A percentile compares a stretch with the other conserved stretches of the same genome.
phyloP scores from a whole-genome alignment of 2,888 invertebrate genomes.

The Hirtodrosophila trivittata region DNA sequence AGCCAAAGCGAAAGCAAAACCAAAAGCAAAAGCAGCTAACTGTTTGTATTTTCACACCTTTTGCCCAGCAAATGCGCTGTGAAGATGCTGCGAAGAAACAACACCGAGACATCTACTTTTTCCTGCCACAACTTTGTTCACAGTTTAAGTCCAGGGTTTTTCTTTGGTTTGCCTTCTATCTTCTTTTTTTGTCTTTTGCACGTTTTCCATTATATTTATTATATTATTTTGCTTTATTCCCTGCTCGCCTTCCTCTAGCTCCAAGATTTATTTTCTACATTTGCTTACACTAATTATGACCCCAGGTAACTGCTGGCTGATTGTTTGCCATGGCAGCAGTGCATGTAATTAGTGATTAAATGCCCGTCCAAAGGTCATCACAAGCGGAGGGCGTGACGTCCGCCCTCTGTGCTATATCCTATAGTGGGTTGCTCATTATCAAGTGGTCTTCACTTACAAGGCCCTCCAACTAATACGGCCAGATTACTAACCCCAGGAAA shows the following conservation, averaged over 20 bases:
- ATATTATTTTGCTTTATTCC: constrained; percentile 12
- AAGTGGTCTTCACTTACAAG: constrained; percentile 60
- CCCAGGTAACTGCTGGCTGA: constrained; percentile 66
- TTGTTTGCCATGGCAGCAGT: constrained; percentile 63
- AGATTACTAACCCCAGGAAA: not conserved
- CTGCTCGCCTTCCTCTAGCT: constrained; percentile 10
- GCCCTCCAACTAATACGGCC: constrained; percentile 52
- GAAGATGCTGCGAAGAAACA: constrained; percentile 42
- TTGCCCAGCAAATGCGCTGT: constrained; percentile 74
- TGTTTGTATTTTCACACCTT: constrained; percentile 78
- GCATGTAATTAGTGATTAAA: constrained; percentile 79
- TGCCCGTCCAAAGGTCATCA: constrained; percentile 71
- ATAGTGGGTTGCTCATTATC: constrained; percentile 70
- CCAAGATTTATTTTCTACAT: constrained; percentile 73
- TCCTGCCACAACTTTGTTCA: constrained; percentile 46
- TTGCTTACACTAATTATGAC: constrained; percentile 80
- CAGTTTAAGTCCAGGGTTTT: constrained; percentile 43
- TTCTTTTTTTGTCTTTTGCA: constrained; percentile 15
- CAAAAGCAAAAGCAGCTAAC: constrained; percentile 51
- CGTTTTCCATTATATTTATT: constrained; percentile 32
- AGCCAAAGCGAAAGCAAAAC: constrained; percentile 43
- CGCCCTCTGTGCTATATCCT: constrained; percentile 39
- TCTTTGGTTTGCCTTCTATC: constrained; percentile 14
- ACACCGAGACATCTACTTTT: constrained; percentile 39
- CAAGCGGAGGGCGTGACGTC: constrained; percentile 29